A percentile compares a stretch with the other conserved stretches of the same genome.
Conservation (phyloP, 2,113 vertebrate genomes). For the Empidonax traillii region DNA sequence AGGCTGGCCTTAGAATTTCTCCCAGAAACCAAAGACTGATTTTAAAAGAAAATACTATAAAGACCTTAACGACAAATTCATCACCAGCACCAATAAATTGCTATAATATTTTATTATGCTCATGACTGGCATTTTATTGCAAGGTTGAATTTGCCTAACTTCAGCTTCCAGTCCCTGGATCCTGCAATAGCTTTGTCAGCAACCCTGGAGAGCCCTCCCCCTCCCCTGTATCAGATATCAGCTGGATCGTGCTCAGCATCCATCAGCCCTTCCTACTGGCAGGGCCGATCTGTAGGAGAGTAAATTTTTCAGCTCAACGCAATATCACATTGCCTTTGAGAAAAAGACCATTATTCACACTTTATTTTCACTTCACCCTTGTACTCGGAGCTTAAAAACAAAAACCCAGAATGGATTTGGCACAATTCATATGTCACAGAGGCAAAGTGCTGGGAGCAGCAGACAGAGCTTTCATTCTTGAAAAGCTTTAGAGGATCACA, state of each 20-base stretch:
- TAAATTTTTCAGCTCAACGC: constrained; percentile 23
- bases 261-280: constrained; percentile 5
- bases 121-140: background rate
- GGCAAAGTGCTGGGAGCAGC: constrained; percentile 48
- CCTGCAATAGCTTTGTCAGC: constrained; percentile 17
- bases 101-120: background rate
- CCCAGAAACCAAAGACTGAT: background rate
- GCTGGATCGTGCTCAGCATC: constrained; percentile 53
- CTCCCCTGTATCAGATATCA: constrained; percentile 3
- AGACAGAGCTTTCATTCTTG: constrained; percentile 54
- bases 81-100: background rate
- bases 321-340: constrained; percentile 41
- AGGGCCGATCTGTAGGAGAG: background rate
- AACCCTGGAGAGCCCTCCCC: background rate
- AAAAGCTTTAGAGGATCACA: constrained; percentile 49
- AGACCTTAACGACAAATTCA: background rate
- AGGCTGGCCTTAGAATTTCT: background rate
- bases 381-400: constrained; percentile 49
- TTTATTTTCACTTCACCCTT: constrained; percentile 64
- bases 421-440: constrained; percentile 63
- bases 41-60: background rate
- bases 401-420: constrained; percentile 50
- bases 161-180: constrained; percentile 2
- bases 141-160: background rate
- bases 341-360: constrained; percentile 56